phyloP scores from a whole-genome alignment of 2,888 invertebrate genomes.

The Chorisops tibialis region DNA sequence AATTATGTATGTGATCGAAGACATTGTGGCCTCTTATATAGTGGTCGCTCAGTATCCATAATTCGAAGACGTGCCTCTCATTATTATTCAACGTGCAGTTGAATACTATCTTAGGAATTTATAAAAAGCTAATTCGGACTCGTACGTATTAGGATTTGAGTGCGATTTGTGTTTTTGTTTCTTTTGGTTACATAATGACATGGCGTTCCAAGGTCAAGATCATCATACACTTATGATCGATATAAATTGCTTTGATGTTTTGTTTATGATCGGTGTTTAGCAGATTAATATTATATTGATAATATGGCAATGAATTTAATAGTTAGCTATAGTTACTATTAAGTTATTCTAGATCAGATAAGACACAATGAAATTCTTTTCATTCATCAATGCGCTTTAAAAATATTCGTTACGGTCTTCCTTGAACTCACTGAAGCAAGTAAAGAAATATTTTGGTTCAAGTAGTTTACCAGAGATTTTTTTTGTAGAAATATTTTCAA shows the following conservation, averaged over 20 bases:
- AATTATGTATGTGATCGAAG: neutral
- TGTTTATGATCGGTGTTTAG: neutral
- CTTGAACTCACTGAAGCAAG: no score
- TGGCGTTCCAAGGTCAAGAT: constrained; percentile 24
- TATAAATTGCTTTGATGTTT: neutral
- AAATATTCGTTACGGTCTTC: no score
- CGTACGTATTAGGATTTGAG: constrained; percentile 2
- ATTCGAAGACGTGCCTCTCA: constrained; percentile 3
- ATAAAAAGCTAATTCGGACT: constrained; percentile 24
- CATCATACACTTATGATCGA: neutral
- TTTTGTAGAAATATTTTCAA: no score
- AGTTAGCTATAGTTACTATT: neutral
- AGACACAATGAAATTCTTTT: no score
- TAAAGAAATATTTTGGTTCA: no score
- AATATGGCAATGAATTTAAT: neutral
- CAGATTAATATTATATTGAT: neutral
- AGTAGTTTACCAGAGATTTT: no score
- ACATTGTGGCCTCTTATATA: neutral
- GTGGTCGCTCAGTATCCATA: neutral
- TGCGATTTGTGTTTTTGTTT: neutral
- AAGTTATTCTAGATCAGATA: no score
- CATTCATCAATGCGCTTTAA: no score
- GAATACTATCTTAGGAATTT: constrained; percentile 5
- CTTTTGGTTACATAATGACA: constrained; percentile 17
- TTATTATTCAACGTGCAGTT: constrained; percentile 22